Evolutionary conservation across 2,797 vertebrate species (phyloP).

Genomic region (Threskiornis aethiopicus): DNA sequence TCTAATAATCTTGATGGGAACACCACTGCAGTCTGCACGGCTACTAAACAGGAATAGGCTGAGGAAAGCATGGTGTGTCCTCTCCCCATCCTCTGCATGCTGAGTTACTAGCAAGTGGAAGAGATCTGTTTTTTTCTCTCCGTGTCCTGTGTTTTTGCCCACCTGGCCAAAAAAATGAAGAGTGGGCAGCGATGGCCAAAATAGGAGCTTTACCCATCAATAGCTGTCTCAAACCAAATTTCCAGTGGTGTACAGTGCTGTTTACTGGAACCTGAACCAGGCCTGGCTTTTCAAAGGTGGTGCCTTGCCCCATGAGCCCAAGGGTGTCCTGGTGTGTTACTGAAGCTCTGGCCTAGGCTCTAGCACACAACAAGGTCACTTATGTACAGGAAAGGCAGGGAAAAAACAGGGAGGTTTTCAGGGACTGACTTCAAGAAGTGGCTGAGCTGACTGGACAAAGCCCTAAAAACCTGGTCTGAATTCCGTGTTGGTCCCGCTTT

Average conservation of each 20-base stretch:
- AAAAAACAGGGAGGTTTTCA: background rate
- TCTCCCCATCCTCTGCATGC: background rate
- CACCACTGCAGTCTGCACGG: background rate
- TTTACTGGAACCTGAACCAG: background rate
- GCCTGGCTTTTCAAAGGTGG: background rate
- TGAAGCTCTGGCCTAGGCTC: background rate
- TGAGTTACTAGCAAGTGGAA: background rate
- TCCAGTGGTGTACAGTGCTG: background rate
- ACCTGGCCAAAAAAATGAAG: background rate
- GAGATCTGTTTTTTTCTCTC: background rate
- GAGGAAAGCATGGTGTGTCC: background rate
- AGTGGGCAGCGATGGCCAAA: fast-evolving
- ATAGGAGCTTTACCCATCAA: background rate
- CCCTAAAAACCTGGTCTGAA: background rate
- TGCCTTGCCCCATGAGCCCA: background rate
- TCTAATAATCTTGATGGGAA: background rate
- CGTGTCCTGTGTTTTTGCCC: background rate
- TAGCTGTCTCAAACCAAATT: background rate
- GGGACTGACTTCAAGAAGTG: background rate
- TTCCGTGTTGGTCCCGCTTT: background rate
- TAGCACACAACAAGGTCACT: fast-evolving
- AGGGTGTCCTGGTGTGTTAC: background rate
- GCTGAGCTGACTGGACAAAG: background rate
- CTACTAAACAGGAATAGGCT: background rate
- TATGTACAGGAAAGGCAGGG: background rate